Conservation (phyloP, 2,797 vertebrate genomes). For the Lithobates pipiens region DNA sequence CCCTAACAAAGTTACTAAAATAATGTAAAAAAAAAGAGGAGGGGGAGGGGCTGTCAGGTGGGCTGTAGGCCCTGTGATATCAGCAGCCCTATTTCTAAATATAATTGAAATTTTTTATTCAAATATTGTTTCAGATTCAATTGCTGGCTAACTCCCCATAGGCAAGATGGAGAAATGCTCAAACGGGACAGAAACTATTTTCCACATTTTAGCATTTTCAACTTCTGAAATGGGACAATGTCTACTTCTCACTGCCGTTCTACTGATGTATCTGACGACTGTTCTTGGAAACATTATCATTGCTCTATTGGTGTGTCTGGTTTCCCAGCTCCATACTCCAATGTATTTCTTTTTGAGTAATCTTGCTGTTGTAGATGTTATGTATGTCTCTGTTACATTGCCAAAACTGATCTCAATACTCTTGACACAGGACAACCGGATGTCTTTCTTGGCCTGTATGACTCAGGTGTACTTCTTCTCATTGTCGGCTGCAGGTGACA, state of each 20-base stretch:
- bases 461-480: background rate
- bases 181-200: background rate
- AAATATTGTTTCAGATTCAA: too few relatives aligned
- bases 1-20: too few relatives aligned
- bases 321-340: background rate
- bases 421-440: background rate
- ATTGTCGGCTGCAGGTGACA: background rate
- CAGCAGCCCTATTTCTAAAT: too few relatives aligned
- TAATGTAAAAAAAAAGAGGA: too few relatives aligned
- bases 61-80: too few relatives aligned
- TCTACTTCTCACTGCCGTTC: background rate
- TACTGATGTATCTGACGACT: background rate
- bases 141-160: too few relatives aligned
- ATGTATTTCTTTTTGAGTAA: conserved; percentile 1
- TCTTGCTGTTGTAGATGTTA: background rate
- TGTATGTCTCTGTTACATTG: background rate
- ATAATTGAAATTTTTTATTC: too few relatives aligned
- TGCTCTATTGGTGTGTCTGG: background rate
- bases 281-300: background rate
- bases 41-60: too few relatives aligned
- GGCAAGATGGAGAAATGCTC: too few relatives aligned
- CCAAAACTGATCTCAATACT: background rate
- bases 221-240: background rate
- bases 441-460: background rate
- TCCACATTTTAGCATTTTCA: background rate